A percentile compares a stretch with the other conserved stretches of the same genome.
These are phyloP conservation scores for Tenrec ecaudatus DNA, from an alignment of 2,113 vertebrate species.

Conservation along the genomic window DNA sequence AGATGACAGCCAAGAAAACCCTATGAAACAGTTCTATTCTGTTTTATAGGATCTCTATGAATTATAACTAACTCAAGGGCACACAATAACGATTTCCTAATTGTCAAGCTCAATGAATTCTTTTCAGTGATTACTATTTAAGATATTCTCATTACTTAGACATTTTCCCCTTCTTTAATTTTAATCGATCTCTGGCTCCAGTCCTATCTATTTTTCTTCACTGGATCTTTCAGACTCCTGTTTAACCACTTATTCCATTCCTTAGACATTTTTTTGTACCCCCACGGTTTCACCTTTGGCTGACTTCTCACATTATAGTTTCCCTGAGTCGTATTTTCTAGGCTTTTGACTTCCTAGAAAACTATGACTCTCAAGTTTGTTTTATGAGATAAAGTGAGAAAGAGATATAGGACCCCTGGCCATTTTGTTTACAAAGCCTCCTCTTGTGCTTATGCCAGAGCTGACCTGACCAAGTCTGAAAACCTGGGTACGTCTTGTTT, in stretches of 20 bases:
- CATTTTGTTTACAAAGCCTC: neutral
- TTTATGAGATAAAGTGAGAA: slow-evolving; percentile 20
- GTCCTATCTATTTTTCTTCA: slow-evolving; percentile 44
- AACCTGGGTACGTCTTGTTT: neutral
- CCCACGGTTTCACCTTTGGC: neutral
- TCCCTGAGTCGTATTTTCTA: slow-evolving; percentile 22
- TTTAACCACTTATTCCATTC: slow-evolving; percentile 30
- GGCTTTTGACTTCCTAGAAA: slow-evolving; percentile 33
- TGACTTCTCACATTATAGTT: slow-evolving; percentile 36
- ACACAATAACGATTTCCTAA: slow-evolving; percentile 43
- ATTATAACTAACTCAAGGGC: neutral
- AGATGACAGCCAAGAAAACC: neutral
- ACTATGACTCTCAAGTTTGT: neutral
- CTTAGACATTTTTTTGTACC: slow-evolving; percentile 46
- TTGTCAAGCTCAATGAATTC: slow-evolving; percentile 59
- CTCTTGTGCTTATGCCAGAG: neutral
- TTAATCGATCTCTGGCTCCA: slow-evolving; percentile 57
- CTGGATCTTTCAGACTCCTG: slow-evolving; percentile 32
- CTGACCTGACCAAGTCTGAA: neutral
- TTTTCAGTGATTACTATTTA: slow-evolving; percentile 28
- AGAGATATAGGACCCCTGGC: neutral
- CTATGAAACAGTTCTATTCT: neutral
- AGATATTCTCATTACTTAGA: neutral
- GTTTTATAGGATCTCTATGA: neutral
- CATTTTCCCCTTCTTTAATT: slow-evolving; percentile 36